Conservation (phyloP, 2,113 vertebrate genomes). For the Archilochus colubris region DNA sequence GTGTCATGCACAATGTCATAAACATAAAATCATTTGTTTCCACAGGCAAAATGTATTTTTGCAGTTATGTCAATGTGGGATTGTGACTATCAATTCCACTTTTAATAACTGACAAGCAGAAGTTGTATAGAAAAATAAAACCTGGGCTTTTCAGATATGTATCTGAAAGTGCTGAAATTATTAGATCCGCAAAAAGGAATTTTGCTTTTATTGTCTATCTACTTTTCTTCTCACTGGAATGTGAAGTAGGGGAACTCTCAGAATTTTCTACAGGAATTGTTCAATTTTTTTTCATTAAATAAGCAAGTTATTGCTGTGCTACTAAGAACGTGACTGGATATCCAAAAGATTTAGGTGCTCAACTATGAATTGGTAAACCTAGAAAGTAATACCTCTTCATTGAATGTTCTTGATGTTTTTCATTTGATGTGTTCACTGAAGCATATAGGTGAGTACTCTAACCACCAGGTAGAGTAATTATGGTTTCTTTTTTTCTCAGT, state of each 20-base stretch:
- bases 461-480: not conserved
- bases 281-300: not conserved
- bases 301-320: not conserved
- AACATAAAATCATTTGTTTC: constrained; percentile 26
- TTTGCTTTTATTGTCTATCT: not conserved
- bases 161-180: not conserved
- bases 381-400: not conserved
- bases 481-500: not conserved
- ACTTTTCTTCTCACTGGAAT: not conserved
- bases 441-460: not conserved
- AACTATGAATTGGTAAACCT: not conserved
- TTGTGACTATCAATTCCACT: not conserved
- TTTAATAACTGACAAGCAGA: not conserved
- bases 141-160: not conserved
- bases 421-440: not conserved
- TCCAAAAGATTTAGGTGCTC: not conserved
- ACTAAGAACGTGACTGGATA: not conserved
- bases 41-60: not conserved
- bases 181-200: not conserved
- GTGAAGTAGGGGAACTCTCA: not conserved
- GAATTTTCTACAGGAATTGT: not conserved
- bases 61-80: not conserved
- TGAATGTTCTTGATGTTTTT: not conserved
- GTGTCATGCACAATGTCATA: not conserved
- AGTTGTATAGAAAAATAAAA: not conserved